phyloP scores from a whole-genome alignment of 2,797 vertebrate genomes.

The Pseudocheirus occidentalis region DNA sequence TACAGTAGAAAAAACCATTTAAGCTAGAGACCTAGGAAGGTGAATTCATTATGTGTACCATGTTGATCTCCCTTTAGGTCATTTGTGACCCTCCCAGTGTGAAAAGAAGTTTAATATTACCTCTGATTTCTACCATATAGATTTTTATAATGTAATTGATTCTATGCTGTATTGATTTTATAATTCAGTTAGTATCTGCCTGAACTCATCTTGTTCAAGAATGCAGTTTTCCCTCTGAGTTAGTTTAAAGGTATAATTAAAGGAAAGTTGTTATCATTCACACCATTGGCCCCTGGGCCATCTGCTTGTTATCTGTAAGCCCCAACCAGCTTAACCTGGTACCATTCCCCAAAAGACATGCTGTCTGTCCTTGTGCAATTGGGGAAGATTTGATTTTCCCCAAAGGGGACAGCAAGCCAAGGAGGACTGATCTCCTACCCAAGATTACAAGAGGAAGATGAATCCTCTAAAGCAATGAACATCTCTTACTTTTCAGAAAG shows the following conservation, averaged over 20 bases:
- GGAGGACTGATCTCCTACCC: not conserved
- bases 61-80: not conserved
- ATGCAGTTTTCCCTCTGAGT: not conserved
- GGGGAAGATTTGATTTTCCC: not conserved
- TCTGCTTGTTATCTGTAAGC: not conserved
- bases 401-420: not conserved
- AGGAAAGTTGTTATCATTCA: not conserved
- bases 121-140: not conserved
- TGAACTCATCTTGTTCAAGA: not conserved
- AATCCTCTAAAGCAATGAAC: not conserved
- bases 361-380: not conserved
- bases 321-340: not conserved
- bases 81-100: not conserved
- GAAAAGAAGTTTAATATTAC: not conserved
- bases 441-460: not conserved
- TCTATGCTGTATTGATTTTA: not conserved
- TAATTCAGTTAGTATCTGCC: not conserved
- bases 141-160: not conserved
- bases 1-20: not conserved
- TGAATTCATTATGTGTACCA: not conserved
- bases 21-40: not conserved
- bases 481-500: not conserved
- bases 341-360: not conserved
- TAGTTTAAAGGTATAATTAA: not conserved
- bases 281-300: not conserved